These are phyloP conservation scores for Leucosticte australis DNA, from an alignment of 2,113 vertebrate species.

Conservation along the genomic window DNA sequence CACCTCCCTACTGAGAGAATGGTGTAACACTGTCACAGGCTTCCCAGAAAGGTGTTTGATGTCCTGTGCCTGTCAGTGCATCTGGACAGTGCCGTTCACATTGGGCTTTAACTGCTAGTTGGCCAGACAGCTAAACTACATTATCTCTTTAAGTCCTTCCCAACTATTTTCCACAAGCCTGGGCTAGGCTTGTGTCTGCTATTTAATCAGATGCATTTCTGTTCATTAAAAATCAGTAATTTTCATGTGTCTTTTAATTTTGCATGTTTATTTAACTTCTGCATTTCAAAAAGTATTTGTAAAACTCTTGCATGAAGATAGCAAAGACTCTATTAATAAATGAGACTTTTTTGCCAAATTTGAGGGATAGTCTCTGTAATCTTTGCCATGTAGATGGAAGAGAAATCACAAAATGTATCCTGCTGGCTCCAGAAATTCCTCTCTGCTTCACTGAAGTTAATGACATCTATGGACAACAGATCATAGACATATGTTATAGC, in stretches of 20 bases:
- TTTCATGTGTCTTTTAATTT: neutral
- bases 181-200: neutral
- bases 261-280: neutral
- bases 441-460: neutral
- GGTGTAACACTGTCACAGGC: neutral
- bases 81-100: neutral
- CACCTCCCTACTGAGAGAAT: neutral
- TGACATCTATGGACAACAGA: neutral
- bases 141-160: neutral
- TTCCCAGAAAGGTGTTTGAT: neutral
- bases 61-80: accelerated
- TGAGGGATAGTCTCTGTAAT: neutral
- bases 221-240: neutral
- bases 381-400: neutral
- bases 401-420: neutral
- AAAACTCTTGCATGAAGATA: neutral
- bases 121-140: neutral
- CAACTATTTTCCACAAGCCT: too few species aligned
- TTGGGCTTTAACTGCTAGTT: neutral
- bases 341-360: neutral
- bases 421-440: neutral
- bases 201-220: neutral
- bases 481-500: neutral
- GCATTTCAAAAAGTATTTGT: neutral
- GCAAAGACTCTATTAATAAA: neutral